Evolutionary conservation across 2,888 invertebrate genomes (phyloP).

Genomic region (Eledona agricola): DNA sequence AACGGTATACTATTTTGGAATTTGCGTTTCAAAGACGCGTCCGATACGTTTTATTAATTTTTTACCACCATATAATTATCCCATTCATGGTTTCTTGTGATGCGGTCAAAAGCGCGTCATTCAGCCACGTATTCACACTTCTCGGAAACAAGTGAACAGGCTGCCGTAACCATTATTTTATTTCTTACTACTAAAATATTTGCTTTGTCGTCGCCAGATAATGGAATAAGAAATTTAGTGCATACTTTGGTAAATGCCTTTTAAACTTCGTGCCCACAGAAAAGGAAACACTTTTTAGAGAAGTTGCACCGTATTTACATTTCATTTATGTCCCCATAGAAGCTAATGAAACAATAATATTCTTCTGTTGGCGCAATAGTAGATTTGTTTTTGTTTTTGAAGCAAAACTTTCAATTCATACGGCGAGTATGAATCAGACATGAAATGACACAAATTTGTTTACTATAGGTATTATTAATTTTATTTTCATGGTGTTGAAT

Average conservation of each 20-base stretch:
- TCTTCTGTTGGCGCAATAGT: neutral
- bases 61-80: neutral
- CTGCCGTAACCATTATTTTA: neutral
- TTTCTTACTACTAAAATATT: slow-evolving; percentile 2
- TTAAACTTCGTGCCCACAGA: neutral
- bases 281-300: neutral
- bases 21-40: neutral
- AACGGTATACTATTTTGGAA: too few species aligned
- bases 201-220: slow-evolving; percentile 2
- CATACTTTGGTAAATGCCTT: neutral
- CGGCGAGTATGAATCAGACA: too few species aligned
- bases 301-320: slow-evolving; percentile 3
- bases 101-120: neutral
- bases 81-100: neutral
- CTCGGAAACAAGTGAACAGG: neutral
- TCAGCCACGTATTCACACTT: neutral
- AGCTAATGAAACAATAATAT: slow-evolving; percentile 4
- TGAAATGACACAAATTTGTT: too few species aligned
- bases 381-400: too few species aligned
- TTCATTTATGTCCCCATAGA: neutral
- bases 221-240: neutral
- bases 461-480: too few species aligned
- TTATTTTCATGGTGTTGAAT: too few species aligned
- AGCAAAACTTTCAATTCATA: too few species aligned
- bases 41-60: slow-evolving; percentile 4